Evolutionary conservation across 2,888 invertebrate species (phyloP).

Genomic region (Cephus spinipes): DNA sequence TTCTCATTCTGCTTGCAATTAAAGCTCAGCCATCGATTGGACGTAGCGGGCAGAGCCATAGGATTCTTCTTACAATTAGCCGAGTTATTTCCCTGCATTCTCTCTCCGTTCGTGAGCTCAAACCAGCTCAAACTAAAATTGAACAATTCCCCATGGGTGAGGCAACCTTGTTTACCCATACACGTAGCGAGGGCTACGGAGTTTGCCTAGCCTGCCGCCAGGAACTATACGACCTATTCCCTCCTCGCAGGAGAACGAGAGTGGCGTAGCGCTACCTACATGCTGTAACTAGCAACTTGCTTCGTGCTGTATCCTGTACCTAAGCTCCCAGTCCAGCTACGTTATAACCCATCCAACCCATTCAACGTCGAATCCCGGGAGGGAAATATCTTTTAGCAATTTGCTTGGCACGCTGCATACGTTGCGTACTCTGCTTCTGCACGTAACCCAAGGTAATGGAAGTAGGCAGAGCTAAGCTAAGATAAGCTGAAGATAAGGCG

Average conservation of each 20-base stretch:
- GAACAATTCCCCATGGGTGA: constrained; percentile 52
- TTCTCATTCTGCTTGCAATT: too few species aligned
- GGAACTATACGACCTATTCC: too few species aligned
- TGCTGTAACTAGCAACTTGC: background rate
- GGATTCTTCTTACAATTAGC: constrained; percentile 27
- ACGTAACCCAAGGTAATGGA: too few species aligned
- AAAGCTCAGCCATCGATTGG: too few species aligned
- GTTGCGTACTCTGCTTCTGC: constrained; percentile 34
- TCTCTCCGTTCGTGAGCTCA: constrained; percentile 33
- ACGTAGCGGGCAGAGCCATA: constrained; percentile 16
- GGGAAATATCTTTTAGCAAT: constrained; percentile 59
- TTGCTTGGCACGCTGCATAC: constrained; percentile 39
- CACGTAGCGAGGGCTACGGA: too few species aligned
- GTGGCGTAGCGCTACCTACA: too few species aligned
- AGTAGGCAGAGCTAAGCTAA: too few species aligned
- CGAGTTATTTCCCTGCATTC: constrained; percentile 9
- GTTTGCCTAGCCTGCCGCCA: too few species aligned
- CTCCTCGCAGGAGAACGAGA: too few species aligned
- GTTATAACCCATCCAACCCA: constrained; percentile 24
- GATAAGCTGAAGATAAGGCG: too few species aligned
- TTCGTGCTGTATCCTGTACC: constrained; percentile 37
- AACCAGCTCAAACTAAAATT: constrained; percentile 45
- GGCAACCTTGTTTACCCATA: too few species aligned
- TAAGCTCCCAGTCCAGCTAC: constrained; percentile 38
- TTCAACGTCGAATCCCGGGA: constrained; percentile 40